A percentile compares a stretch with the other conserved stretches of the same genome.
Conservation (phyloP, 2,113 vertebrate genomes). For the Eulemur rufifrons region DNA sequence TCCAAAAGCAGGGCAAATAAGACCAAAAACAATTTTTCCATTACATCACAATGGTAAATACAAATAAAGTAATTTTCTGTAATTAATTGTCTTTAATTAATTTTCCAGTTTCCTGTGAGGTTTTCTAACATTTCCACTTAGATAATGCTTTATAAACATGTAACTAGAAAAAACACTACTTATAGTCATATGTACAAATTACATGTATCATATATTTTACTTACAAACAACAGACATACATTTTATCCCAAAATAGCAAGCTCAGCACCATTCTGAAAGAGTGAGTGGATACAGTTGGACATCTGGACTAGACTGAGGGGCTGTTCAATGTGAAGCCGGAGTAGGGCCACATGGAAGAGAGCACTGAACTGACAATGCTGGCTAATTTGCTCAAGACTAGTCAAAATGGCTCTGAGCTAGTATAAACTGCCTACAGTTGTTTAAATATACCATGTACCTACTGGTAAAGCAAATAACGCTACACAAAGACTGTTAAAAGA, state of each 20-base stretch:
- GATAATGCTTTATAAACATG: constrained; percentile 53
- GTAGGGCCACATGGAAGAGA: constrained; percentile 20
- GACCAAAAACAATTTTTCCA: not conserved
- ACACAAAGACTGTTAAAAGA: constrained; percentile 39
- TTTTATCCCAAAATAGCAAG: constrained; percentile 45
- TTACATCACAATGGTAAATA: constrained; percentile 37
- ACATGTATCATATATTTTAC: constrained; percentile 8
- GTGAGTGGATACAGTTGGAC: constrained; percentile 33
- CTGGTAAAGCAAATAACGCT: constrained; percentile 39
- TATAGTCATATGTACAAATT: constrained; percentile 9
- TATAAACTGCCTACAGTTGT: constrained; percentile 14
- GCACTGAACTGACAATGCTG: constrained; percentile 43
- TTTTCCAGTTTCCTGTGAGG: constrained; percentile 45
- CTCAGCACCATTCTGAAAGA: constrained; percentile 49
- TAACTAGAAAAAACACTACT: constrained; percentile 11
- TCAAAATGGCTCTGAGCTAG: constrained; percentile 57
- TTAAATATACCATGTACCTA: constrained; percentile 38
- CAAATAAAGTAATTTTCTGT: constrained; percentile 56
- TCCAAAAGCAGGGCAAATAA: constrained; percentile 43
- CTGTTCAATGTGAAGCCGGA: constrained; percentile 42
- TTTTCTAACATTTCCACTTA: constrained; percentile 40
- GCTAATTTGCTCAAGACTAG: constrained; percentile 45
- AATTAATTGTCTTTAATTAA: not conserved
- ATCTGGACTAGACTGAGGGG: constrained; percentile 34
- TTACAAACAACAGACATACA: constrained; percentile 28